Evolutionary conservation across 2,888 invertebrate genomes (phyloP), one percentile per base, ranked within the genome.

Genomic region (Neoaliturus tenellus): DNA sequence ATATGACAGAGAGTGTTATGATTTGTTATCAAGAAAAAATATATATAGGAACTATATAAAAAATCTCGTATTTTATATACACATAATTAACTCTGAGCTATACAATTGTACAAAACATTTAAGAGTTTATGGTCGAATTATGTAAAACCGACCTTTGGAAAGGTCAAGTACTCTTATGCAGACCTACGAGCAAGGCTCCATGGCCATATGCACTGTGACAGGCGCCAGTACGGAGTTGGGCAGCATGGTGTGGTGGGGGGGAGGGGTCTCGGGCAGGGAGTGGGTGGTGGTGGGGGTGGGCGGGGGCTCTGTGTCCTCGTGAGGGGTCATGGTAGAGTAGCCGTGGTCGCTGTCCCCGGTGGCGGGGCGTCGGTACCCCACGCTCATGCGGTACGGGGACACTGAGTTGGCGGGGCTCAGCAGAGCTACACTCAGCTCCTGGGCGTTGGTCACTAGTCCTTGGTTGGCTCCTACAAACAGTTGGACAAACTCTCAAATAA

Each of bases 271-370:
- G 87, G 96, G 82, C 87, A 96, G 95, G 12, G 95, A 95, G 87
- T 95, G 94, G 2, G 35, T 71, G 8, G 35, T 71, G 10, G 94
- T 92, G 25, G 95, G 95, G 87, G 96, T 95, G 10, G 95, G 95
- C 86, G 96, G 94, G 87, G 96, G 95, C 89, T 97, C 97, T 0
- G 96, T 96, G 89, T 97, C 97, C 89, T 97, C 97, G 88, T 97
- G 97, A 0, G 96, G 97, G 0, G 97, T 97, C 97, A 97, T 97
- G 0, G 97, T 97, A 2, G 97, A 97, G 90, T 98, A 98, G 0
- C 98, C 98, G 89, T 98, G 97, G 91, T 98, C 98, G n/a, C 97
- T 97, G 88, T 95, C 95, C 67, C 95, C 95, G 0, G 95, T 93
- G 69, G 95, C 94, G 3, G 96, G 94, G 39, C 96, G 93, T 55